Evolutionary conservation across 2,113 vertebrate genomes (phyloP).

Genomic region (Pimephales promelas): DNA sequence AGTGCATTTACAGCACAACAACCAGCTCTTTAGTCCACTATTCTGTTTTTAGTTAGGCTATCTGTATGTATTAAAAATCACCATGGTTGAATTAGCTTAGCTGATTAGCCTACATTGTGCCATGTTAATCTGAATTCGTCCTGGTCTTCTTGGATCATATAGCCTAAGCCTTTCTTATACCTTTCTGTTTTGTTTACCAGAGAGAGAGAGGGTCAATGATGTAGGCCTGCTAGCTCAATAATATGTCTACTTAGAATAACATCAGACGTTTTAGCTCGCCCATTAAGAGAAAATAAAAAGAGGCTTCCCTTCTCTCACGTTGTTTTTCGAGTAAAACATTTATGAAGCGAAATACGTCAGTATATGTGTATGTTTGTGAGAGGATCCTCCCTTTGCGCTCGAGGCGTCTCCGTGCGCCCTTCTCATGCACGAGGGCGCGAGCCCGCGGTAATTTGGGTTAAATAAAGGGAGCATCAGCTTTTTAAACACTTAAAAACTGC

Average conservation of each 20-base stretch:
- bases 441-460: slow-evolving; percentile 58
- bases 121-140: neutral
- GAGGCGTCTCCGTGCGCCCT: slow-evolving; percentile 45
- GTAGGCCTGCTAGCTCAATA: slow-evolving; percentile 18
- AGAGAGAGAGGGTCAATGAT: neutral
- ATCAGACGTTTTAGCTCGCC: neutral
- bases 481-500: slow-evolving; percentile 39
- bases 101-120: neutral
- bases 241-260: neutral
- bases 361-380: slow-evolving; percentile 34
- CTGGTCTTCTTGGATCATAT: neutral
- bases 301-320: slow-evolving; percentile 27
- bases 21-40: neutral
- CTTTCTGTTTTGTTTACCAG: neutral
- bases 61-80: neutral
- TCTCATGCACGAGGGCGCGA: slow-evolving; percentile 39
- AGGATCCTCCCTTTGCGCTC: slow-evolving; percentile 50
- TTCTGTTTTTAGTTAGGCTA: neutral
- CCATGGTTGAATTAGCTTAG: neutral
- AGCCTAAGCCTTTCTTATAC: neutral
- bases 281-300: slow-evolving; percentile 28
- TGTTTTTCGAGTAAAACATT: slow-evolving; percentile 47
- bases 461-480: slow-evolving; percentile 45
- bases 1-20: neutral
- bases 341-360: slow-evolving; percentile 41